These are phyloP conservation scores for Salminus brasiliensis DNA, from an alignment of 2,113 vertebrate genomes.

Conservation along the genomic window DNA sequence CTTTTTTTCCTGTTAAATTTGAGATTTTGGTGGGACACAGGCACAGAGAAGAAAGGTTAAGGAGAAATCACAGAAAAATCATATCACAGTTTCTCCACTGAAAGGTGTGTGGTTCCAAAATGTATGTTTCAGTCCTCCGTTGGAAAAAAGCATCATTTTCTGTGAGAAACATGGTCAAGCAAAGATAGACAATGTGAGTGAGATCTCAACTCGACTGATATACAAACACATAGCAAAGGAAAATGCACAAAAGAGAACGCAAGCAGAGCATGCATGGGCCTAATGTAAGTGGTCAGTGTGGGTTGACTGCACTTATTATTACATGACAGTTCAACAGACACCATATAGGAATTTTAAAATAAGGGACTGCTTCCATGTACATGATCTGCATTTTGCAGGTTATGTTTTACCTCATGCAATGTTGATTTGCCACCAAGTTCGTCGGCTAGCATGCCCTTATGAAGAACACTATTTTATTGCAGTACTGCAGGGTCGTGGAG, in stretches of 20 bases:
- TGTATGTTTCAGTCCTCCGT: slow-evolving; percentile 14
- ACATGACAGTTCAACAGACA: slow-evolving; percentile 20
- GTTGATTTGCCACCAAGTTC: slow-evolving; percentile 24
- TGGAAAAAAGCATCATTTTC: slow-evolving; percentile 34
- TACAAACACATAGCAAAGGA: slow-evolving; percentile 38
- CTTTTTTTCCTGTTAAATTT: background rate
- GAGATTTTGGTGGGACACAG: background rate
- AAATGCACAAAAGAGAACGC: slow-evolving; percentile 24
- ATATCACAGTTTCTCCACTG: slow-evolving; percentile 10
- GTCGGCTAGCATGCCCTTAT: slow-evolving; percentile 45
- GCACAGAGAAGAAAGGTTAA: slow-evolving; percentile 28
- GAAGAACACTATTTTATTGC: slow-evolving; percentile 25
- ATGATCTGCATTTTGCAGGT: slow-evolving; percentile 10
- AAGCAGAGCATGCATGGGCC: slow-evolving; percentile 52
- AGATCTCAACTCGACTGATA: background rate
- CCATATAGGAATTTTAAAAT: background rate
- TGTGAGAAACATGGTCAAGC: slow-evolving; percentile 18
- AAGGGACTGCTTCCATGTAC: background rate
- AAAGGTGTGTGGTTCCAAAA: slow-evolving; percentile 37
- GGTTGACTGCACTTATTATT: slow-evolving; percentile 21
- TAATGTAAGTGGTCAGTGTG: slow-evolving; percentile 27
- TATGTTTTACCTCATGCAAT: slow-evolving; percentile 36
- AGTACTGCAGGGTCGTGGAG: slow-evolving; percentile 5
- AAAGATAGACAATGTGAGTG: background rate
- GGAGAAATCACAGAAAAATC: slow-evolving; percentile 45